Evolutionary conservation across 2,888 invertebrate genomes (phyloP).

Genomic region (Melangyna quadrimaculata): DNA sequence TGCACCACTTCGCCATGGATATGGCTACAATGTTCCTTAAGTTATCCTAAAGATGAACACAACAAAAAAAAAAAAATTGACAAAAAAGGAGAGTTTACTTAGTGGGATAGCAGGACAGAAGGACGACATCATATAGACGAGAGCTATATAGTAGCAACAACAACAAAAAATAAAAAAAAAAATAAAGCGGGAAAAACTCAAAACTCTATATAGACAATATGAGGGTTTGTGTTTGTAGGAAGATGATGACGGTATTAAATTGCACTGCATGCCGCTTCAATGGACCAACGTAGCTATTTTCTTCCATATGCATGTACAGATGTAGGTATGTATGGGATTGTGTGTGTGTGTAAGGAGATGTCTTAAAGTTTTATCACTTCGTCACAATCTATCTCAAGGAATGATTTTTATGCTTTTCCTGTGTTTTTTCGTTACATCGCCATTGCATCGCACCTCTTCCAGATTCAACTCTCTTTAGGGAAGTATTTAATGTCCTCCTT

Average conservation of each 20-base stretch:
- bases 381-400: conserved; percentile 53
- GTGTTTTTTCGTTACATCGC: conserved; percentile 27
- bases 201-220: conserved; percentile 10
- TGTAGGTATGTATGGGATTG: not conserved
- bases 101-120: conserved; percentile 59
- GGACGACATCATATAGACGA: conserved; percentile 9
- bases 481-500: conserved; percentile 13
- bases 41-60: conserved; percentile 35
- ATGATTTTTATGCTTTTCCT: conserved; percentile 61
- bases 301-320: not conserved
- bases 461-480: not conserved
- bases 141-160: conserved; percentile 1
- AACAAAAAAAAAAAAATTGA: conserved; percentile 7
- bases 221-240: conserved; percentile 26
- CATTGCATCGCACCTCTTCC: not conserved
- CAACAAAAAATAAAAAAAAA: not conserved
- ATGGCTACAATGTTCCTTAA: conserved; percentile 56
- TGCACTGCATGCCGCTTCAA: conserved; percentile 38
- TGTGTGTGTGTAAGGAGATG: conserved; percentile 12
- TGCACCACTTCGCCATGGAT: conserved; percentile 61
- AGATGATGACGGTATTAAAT: conserved; percentile 60
- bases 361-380: conserved; percentile 68
- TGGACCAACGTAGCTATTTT: conserved; percentile 20
- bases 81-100: conserved; percentile 56
- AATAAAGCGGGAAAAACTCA: conserved; percentile 30